These are phyloP conservation scores for Chrysina gloriosa DNA, from an alignment of 2,888 invertebrate genomes.

Conservation along the genomic window DNA sequence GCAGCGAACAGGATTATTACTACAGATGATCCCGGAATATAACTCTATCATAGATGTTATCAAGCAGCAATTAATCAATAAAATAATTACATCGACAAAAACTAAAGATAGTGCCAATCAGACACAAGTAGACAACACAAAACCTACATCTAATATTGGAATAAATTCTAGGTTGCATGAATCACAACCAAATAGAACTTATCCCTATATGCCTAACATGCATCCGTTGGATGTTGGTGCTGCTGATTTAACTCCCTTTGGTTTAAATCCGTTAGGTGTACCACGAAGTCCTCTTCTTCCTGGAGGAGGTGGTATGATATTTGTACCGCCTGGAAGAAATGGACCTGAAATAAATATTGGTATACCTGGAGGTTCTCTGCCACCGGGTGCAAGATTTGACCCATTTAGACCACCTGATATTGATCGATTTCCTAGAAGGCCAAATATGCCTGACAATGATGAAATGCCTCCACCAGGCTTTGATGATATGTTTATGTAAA, in stretches of 20 bases:
- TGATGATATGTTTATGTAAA: conserved; percentile 81
- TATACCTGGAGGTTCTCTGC: conserved; percentile 68
- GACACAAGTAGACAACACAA: conserved; percentile 43
- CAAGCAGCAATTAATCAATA: conserved; percentile 75
- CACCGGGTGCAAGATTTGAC: conserved; percentile 87
- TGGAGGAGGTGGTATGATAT: conserved; percentile 79
- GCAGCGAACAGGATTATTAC: conserved; percentile 68
- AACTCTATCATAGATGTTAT: conserved; percentile 72
- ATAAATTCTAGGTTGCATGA: conserved; percentile 22
- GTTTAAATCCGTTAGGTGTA: conserved; percentile 60
- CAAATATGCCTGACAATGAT: conserved; percentile 74
- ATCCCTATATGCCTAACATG: conserved; percentile 15
- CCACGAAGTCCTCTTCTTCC: conserved; percentile 44
- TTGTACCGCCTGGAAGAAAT: conserved; percentile 70
- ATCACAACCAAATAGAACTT: not conserved
- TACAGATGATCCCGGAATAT: conserved; percentile 74
- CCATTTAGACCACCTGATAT: conserved; percentile 79
- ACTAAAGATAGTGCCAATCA: conserved; percentile 51
- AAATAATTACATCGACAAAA: conserved; percentile 66
- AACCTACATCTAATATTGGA: not conserved
- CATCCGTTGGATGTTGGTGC: conserved; percentile 69
- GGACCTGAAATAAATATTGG: conserved; percentile 52
- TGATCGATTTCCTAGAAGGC: conserved; percentile 61
- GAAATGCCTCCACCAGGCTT: conserved; percentile 82
- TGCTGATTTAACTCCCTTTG: conserved; percentile 83